A percentile compares a stretch with the other conserved stretches of the same genome.
phyloP scores from a whole-genome alignment of 2,113 vertebrate genomes.

The Muntiacus muntjak region DNA sequence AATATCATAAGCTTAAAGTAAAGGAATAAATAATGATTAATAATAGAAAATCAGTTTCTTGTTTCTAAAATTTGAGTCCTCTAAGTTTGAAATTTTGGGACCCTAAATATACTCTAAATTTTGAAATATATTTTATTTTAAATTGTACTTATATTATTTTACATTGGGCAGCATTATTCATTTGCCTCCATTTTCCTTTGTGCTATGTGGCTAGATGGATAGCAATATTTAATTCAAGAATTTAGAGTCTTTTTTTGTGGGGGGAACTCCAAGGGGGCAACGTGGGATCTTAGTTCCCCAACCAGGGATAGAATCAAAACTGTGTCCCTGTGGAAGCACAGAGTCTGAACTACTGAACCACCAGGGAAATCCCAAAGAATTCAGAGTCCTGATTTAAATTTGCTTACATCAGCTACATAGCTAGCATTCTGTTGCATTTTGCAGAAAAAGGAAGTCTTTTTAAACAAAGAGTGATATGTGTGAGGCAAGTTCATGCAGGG shows the following conservation, averaged over 20 bases:
- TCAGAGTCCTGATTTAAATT: not conserved
- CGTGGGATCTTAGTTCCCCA: not conserved
- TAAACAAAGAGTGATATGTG: not conserved
- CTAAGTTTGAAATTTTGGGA: not conserved
- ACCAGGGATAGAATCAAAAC: not conserved
- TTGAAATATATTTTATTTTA: not conserved
- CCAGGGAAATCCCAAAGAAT: not conserved
- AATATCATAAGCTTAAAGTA: not conserved
- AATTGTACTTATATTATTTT: not conserved
- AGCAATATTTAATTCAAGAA: not conserved
- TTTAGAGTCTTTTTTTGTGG: not conserved
- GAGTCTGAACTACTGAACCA: not conserved
- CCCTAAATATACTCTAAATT: not conserved
- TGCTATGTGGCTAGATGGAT: not conserved
- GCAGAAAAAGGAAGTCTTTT: not conserved
- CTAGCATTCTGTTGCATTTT: not conserved
- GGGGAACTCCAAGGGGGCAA: not conserved
- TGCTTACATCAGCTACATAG: not conserved
- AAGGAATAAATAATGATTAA: not conserved
- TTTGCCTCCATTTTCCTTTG: not conserved
- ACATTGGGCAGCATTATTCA: not conserved
- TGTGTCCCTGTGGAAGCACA: not conserved
- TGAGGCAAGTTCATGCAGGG: not conserved
- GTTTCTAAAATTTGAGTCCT: not conserved
- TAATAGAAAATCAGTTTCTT: not conserved